Percentiles rank a stretch among this genome's conserved stretches.
phyloP scores from a whole-genome alignment of 2,888 invertebrate genomes.

The Tiliacea aurago region DNA sequence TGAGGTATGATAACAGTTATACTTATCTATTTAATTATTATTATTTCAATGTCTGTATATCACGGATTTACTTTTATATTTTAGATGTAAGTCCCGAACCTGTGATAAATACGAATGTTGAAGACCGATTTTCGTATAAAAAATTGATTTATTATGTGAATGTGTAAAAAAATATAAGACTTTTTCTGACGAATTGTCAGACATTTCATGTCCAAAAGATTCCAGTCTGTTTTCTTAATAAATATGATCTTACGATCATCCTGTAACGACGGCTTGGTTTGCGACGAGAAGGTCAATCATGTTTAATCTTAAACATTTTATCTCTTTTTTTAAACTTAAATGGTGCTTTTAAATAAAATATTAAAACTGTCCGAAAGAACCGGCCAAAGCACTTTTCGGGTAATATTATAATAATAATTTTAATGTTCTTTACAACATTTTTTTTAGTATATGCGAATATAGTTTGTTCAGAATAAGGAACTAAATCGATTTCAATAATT shows the following conservation, averaged over 20 bases:
- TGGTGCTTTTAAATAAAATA: constrained; percentile 15
- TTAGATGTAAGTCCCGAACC: constrained; percentile 55
- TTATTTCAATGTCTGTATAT: constrained; percentile 24
- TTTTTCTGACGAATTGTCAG: constrained; percentile 11
- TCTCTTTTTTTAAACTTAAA: background rate
- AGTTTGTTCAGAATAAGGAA: too few relatives aligned
- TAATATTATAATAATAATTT: background rate
- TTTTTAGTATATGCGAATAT: too few relatives aligned
- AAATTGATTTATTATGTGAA: background rate
- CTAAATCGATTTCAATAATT: too few relatives aligned
- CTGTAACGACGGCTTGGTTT: background rate
- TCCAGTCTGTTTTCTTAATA: background rate
- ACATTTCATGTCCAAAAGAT: background rate
- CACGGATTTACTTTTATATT: constrained; percentile 38
- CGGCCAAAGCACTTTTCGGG: constrained; percentile 14
- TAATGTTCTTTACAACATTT: constrained; percentile 1
- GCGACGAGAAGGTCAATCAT: background rate
- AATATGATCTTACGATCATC: background rate
- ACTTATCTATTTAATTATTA: constrained; percentile 16
- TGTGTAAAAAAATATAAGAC: background rate
- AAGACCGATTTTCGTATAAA: background rate
- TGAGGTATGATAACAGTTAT: background rate
- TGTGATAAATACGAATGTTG: constrained; percentile 63
- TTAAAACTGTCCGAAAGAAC: background rate
- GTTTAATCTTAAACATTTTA: background rate